phyloP scores from a whole-genome alignment of 2,888 invertebrate genomes.

The Eledona agricola region DNA sequence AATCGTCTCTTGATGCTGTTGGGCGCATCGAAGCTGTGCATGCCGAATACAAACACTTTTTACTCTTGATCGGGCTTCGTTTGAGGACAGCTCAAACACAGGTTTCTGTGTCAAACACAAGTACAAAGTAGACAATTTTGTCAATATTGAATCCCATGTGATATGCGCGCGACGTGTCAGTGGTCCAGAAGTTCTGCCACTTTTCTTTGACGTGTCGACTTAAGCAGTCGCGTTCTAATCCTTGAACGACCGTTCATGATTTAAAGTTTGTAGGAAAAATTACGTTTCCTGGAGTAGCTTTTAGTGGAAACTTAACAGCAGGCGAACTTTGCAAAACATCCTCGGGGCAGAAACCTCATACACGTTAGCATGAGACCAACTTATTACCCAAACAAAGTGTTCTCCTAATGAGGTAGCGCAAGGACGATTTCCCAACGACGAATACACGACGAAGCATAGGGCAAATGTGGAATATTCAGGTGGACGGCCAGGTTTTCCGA shows the following conservation, averaged over 20 bases:
- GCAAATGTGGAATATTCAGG: conserved; percentile 35
- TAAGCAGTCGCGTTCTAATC: too few relatives aligned
- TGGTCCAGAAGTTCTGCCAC: conserved; percentile 19
- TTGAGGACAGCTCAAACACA: too few relatives aligned
- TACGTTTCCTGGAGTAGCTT: conserved; percentile 23
- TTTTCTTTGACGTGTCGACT: conserved; percentile 23
- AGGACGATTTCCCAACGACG: conserved; percentile 18
- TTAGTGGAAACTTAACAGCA: conserved; percentile 19
- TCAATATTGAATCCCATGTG: conserved; percentile 24
- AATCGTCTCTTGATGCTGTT: too few relatives aligned
- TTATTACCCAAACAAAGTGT: conserved; percentile 36
- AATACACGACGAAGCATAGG: too few relatives aligned
- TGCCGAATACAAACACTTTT: too few relatives aligned
- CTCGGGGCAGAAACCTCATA: conserved; percentile 27
- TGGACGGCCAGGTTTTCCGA: conserved; percentile 40
- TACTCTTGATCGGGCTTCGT: too few relatives aligned
- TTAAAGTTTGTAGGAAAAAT: conserved; percentile 32
- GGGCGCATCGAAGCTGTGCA: too few relatives aligned
- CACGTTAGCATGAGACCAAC: conserved; percentile 23
- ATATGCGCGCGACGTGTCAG: conserved; percentile 23
- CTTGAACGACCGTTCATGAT: conserved; percentile 33
- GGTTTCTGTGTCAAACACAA: conserved; percentile 7
- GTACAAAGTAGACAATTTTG: conserved; percentile 13
- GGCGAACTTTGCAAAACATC: conserved; percentile 18
- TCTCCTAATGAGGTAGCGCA: conserved; percentile 33